Base-by-base conservation (phyloP, 1,140 invertebrate species). In the Hyles vespertilio region DNA sequence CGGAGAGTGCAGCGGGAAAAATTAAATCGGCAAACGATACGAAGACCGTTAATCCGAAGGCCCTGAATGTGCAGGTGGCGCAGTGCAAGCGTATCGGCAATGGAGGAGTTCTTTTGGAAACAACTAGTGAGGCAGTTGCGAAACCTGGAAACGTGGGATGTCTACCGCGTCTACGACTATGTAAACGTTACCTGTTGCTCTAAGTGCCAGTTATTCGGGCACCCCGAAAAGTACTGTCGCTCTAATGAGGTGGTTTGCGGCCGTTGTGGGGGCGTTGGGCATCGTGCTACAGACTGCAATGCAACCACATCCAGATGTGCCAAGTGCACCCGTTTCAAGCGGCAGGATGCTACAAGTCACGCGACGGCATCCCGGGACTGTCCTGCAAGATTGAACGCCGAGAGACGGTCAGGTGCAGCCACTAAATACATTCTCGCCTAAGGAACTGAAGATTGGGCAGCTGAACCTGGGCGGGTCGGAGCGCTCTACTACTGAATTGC, bases 121-220 rank as follows among this genome's bases (percentile, higher is more conserved):
- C 22, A 22, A 22, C 22, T 22, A 1, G 22, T 22, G 22, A 22
- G 22, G 22, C 22, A 22, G 22, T 2, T 0, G 22, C 22, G 22
- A 22, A 22, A 22, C 22, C n/a, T n/a, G n/a, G n/a, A n/a, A n/a
- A n/a, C n/a, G 0, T 69, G 67, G 72, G 55, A 64, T 7, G 56
- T 9, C 7, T 48, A 22, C 0, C 50, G 64, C 10, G 61, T 67
- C 0, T 54, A 34, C 10, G 69, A 74, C 45, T 54, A 59, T 7
- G 33, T 71, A 0, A 4, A 50, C 6, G 51, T 56, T 3, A 69
- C 69, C 9, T 75, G 69, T 54, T 72, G 69, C 49, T 60, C 10
- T 3, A 68, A 64, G 50, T 72, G 71, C 58, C 71, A 77, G 12
- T 63, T 63, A 32, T 74, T 69, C 11, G 70, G 69, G 3, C 74